These are phyloP conservation scores for Hippocampus comes DNA, from an alignment of 2,113 vertebrate species.

Conservation along the genomic window DNA sequence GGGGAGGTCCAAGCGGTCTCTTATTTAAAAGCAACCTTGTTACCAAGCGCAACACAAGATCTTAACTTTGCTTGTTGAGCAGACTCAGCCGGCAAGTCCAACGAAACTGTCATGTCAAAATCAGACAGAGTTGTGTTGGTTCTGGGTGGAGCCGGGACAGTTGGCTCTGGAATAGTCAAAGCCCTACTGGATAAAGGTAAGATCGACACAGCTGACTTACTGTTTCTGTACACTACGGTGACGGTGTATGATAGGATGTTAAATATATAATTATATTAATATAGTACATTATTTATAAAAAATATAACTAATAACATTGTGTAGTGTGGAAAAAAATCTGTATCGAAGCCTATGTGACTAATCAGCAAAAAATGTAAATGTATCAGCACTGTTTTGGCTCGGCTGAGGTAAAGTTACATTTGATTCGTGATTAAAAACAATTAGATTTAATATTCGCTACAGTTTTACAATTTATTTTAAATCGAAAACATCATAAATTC, in stretches of 20 bases:
- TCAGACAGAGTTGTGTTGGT: constrained; percentile 73
- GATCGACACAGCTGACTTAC: neutral
- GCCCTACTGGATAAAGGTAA: constrained; percentile 80
- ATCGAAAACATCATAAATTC: no score
- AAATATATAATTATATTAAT: no score
- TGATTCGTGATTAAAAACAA: no score
- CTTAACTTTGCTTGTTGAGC: neutral
- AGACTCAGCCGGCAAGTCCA: neutral
- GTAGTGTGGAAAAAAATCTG: no score
- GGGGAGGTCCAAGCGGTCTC: constrained; percentile 35
- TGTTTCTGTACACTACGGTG: neutral
- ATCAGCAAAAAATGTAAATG: neutral
- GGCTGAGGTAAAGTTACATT: no score
- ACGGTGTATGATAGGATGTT: neutral
- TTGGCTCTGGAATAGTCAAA: constrained; percentile 78
- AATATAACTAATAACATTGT: no score
- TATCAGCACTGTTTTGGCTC: no score
- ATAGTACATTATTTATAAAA: no score
- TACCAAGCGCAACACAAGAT: neutral
- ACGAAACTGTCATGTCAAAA: constrained; percentile 65
- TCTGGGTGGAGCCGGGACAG: constrained; percentile 78
- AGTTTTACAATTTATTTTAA: no score
- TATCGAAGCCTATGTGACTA: neutral
- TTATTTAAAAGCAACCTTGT: neutral
- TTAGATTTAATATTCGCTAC: no score